Evolutionary conservation across 2,797 vertebrate species (phyloP).

Genomic region (Cyprinodon diabolis): DNA sequence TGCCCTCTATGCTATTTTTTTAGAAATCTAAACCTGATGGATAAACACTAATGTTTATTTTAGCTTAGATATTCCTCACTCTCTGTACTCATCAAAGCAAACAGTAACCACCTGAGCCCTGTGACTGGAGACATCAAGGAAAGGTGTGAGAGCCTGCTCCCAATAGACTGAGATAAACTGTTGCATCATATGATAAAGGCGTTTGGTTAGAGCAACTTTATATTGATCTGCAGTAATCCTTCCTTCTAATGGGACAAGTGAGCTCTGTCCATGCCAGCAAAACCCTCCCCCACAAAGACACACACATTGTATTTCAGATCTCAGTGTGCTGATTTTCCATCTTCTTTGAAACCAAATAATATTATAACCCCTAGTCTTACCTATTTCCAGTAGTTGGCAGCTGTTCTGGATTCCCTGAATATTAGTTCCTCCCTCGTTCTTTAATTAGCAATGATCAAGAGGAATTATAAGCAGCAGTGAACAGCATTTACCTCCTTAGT

Average conservation of each 20-base stretch:
- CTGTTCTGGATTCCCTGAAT: slow-evolving; percentile 59
- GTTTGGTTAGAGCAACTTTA: slow-evolving; percentile 11
- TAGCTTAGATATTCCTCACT: neutral
- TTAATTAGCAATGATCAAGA: slow-evolving; percentile 85
- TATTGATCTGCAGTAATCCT: slow-evolving; percentile 14
- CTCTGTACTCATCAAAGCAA: neutral
- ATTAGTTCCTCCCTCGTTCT: slow-evolving; percentile 78
- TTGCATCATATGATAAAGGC: neutral
- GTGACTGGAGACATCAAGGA: neutral
- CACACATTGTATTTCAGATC: slow-evolving; percentile 7
- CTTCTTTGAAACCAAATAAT: slow-evolving; percentile 33
- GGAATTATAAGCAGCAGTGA: slow-evolving; percentile 82
- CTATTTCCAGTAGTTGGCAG: slow-evolving; percentile 49
- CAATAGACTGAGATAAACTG: neutral
- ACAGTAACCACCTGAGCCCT: neutral
- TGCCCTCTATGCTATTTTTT: neutral
- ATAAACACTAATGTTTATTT: neutral
- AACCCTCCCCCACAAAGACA: neutral
- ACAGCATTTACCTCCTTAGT: slow-evolving; percentile 79
- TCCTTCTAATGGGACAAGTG: slow-evolving; percentile 5
- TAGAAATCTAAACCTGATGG: neutral
- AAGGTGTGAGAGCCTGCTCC: neutral
- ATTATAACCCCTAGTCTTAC: slow-evolving; percentile 36
- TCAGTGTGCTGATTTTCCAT: neutral
- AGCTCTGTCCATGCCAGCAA: slow-evolving; percentile 1